A percentile compares a stretch with the other conserved stretches of the same genome.
These are phyloP conservation scores for Chelidonichthys spinosus DNA, from an alignment of 2,797 vertebrate species.

Conservation along the genomic window DNA sequence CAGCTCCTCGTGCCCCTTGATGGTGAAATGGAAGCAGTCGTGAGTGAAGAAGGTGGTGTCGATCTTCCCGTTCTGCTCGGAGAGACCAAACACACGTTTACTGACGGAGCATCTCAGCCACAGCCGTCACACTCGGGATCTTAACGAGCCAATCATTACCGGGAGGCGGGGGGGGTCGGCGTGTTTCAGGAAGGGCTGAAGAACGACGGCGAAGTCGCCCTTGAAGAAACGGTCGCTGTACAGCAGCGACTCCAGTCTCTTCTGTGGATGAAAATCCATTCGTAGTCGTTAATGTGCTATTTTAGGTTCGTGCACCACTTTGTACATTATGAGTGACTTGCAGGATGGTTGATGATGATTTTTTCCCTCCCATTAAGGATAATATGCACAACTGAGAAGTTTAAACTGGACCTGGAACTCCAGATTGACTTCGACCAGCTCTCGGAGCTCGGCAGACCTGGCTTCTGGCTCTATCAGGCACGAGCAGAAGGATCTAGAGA, in stretches of 20 bases:
- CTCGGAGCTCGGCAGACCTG: constrained; percentile 78
- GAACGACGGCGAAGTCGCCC: constrained; percentile 84
- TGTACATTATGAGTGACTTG: background rate
- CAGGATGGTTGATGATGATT: background rate
- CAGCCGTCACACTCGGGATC: constrained; percentile 25
- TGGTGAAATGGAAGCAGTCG: constrained; percentile 89
- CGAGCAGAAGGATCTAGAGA: constrained; percentile 83
- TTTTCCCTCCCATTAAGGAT: background rate
- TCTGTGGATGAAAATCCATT: constrained; percentile 62
- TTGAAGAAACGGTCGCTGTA: constrained; percentile 81
- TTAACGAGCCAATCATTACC: constrained; percentile 60
- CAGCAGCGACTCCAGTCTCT: constrained; percentile 81
- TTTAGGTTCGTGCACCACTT: background rate
- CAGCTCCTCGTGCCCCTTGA: constrained; percentile 88
- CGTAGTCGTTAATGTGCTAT: background rate
- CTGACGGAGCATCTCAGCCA: background rate
- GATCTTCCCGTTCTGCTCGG: constrained; percentile 81
- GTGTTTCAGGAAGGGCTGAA: constrained; percentile 85
- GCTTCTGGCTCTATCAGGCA: constrained; percentile 81
- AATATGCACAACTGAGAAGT: background rate
- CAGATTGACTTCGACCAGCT: constrained; percentile 82
- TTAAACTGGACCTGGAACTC: constrained; percentile 82
- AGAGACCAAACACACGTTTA: constrained; percentile 38
- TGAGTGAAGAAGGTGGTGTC: constrained; percentile 87
- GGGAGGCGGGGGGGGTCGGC: constrained; percentile 83